A percentile compares a stretch with the other conserved stretches of the same genome.
These are phyloP conservation scores for Rhogogaster chlorosoma DNA, from an alignment of 2,888 invertebrate species.

Conservation along the genomic window DNA sequence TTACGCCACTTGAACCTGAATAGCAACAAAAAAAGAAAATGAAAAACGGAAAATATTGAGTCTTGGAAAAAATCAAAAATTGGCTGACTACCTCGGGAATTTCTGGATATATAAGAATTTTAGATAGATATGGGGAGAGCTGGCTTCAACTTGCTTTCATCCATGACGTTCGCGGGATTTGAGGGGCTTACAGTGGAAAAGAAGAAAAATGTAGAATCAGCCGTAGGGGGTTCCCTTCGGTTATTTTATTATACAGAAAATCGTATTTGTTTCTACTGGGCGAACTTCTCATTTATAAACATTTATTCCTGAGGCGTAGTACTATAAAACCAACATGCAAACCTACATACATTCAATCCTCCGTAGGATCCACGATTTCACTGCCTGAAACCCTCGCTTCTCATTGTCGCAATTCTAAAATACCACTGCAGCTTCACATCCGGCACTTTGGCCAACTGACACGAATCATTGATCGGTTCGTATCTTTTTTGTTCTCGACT, in stretches of 20 bases:
- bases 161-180: not conserved
- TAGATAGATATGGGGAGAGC: not conserved
- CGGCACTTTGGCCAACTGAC: not conserved
- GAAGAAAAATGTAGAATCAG: not conserved
- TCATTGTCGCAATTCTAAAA: not conserved
- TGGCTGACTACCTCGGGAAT: not conserved
- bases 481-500: not conserved
- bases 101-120: not conserved
- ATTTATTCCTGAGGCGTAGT: slow-evolving; percentile 16
- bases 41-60: too few relatives aligned
- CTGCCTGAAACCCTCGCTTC: not conserved
- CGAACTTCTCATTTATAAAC: slow-evolving; percentile 18
- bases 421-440: not conserved
- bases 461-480: not conserved
- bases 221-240: not conserved
- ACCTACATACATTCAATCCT: not conserved
- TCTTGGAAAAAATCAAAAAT: not conserved
- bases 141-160: not conserved
- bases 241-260: slow-evolving; percentile 26
- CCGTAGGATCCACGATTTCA: not conserved
- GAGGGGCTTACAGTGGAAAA: not conserved
- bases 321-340: slow-evolving; percentile 13
- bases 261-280: slow-evolving; percentile 16
- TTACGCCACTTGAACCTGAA: not conserved
- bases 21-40: not conserved